These are phyloP conservation scores for Xiphias gladius DNA, from an alignment of 2,113 vertebrate species.

Conservation along the genomic window DNA sequence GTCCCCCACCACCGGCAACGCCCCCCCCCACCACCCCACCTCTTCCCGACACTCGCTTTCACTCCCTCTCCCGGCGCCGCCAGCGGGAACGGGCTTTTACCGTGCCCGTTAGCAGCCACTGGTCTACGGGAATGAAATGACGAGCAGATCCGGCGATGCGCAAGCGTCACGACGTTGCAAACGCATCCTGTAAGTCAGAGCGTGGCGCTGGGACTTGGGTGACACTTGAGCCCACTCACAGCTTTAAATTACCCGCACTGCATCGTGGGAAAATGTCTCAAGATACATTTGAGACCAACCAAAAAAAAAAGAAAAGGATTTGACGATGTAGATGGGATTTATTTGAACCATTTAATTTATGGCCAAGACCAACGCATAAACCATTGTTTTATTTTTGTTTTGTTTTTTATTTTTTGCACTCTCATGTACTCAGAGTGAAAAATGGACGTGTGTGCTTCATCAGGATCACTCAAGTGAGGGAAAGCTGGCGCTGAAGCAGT, in stretches of 20 bases:
- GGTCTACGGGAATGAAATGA: slow-evolving; percentile 62
- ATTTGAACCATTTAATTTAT: neutral
- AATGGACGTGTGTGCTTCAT: too few relatives aligned
- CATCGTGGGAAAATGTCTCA: neutral
- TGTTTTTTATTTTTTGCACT: too few relatives aligned
- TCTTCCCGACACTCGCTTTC: slow-evolving; percentile 59
- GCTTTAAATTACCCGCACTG: neutral
- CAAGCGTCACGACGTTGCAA: slow-evolving; percentile 19
- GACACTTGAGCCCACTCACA: neutral
- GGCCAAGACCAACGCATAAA: neutral
- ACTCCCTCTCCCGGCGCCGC: slow-evolving; percentile 3
- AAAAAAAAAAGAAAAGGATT: neutral
- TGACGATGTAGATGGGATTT: neutral
- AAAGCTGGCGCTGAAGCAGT: too few relatives aligned
- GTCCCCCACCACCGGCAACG: slow-evolving; percentile 15
- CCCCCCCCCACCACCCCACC: slow-evolving; percentile 40
- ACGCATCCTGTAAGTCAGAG: slow-evolving; percentile 27
- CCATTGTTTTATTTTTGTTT: too few relatives aligned
- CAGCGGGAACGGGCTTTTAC: slow-evolving; percentile 61
- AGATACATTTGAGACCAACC: neutral
- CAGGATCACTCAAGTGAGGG: too few relatives aligned
- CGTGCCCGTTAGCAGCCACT: slow-evolving; percentile 48
- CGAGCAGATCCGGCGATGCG: slow-evolving; percentile 43
- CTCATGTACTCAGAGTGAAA: too few relatives aligned
- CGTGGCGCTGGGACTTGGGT: neutral